These are phyloP conservation scores for Gavialis gangeticus DNA, from an alignment of 2,113 vertebrate species.

Conservation along the genomic window DNA sequence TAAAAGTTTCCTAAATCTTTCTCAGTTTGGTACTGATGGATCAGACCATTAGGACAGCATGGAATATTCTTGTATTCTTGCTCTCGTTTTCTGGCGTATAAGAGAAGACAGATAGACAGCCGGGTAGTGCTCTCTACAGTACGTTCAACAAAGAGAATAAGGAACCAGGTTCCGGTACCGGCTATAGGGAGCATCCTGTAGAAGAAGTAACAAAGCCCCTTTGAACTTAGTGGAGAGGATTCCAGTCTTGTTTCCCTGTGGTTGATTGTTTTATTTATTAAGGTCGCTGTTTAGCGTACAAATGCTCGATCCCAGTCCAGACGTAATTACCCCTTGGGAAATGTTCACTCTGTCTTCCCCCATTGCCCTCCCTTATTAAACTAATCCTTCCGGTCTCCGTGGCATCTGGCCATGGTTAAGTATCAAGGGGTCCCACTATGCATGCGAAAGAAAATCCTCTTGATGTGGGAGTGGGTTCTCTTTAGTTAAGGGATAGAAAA, in stretches of 20 bases:
- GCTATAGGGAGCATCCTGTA: neutral
- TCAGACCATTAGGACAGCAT: neutral
- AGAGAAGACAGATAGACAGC: neutral
- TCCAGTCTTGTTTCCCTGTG: neutral
- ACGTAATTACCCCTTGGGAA: neutral
- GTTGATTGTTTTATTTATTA: neutral
- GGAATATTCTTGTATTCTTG: neutral
- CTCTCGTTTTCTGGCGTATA: neutral
- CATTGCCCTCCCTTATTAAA: neutral
- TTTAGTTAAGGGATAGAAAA: neutral
- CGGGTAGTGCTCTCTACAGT: neutral
- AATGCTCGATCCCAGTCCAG: neutral
- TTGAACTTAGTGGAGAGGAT: neutral
- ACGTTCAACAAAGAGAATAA: neutral
- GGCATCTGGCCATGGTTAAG: neutral
- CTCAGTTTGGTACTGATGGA: neutral
- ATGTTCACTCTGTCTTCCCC: accelerated
- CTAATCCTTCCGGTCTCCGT: neutral
- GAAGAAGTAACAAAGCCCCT: neutral
- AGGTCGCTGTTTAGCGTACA: neutral
- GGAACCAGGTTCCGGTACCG: neutral
- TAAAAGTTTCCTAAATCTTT: neutral
- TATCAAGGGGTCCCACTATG: neutral
- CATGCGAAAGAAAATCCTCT: accelerated
- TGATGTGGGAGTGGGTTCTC: neutral